Evolutionary conservation across 2,888 invertebrate species (phyloP), one percentile per base, ranked within the genome.

Genomic region (Cabera pusaria): DNA sequence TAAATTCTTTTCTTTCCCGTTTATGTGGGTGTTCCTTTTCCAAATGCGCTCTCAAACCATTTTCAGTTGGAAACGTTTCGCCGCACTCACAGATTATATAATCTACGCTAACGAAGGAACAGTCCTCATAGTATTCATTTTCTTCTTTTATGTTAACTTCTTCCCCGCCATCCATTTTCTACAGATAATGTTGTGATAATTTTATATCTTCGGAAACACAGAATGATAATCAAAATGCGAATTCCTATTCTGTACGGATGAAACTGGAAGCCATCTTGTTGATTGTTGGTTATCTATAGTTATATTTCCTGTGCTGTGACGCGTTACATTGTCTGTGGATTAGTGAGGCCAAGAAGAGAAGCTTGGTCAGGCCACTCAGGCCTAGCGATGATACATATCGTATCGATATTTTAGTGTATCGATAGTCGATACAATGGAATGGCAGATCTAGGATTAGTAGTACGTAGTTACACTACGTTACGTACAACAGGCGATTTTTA

Each of bases 21-120:
- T 68, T 74, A 1, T 52, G 49, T 3, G 65, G 61, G 19, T 81
- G 82, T 21, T 75, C 76, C 20, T 39, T 59, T 8, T 74, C 74
- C 37, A 79, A 53, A 54, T 82, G 81, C 0, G 31, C 42, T 39
- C 61, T 71, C 29, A 82, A 41, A 1, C 60, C 67, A 7, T 77
- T 74, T 32, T 80, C 79, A 0, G 69, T 66, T 0, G 77, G 71
- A 60, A 80, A 81, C 7, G 72, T 78, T 47, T 78, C 73, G 0
- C 80, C 81, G 21, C 81, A 82, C 44, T 80, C 77, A 74, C 80
- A 79, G 76, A 81, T 78, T 66, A 80, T 78, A 63, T 79, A 81
- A 43, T 81, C 74, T 44, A 74, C 73, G 59, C 77, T 77, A 44
- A 81, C 80, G 51, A 78, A 77, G 10, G 79, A 73, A 59, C 74